phyloP scores from a whole-genome alignment of 2,113 vertebrate species.

The Corythaeola cristata region DNA sequence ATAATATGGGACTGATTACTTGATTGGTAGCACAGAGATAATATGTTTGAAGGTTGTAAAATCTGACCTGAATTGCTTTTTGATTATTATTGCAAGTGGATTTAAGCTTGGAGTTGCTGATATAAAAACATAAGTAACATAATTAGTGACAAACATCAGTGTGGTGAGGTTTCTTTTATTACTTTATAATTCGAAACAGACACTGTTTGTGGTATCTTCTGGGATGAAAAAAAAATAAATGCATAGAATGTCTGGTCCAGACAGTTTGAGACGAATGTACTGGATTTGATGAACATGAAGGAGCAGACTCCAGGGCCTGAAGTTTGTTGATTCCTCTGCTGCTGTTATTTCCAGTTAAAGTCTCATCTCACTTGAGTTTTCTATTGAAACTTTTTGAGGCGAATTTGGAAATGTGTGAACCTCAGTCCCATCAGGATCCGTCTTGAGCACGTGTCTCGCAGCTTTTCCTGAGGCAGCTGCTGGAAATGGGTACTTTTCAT shows the following conservation, averaged over 20 bases:
- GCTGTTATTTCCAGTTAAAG: conserved; percentile 57
- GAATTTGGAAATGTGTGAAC: background rate
- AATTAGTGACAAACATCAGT: conserved; percentile 15
- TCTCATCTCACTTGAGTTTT: conserved; percentile 43
- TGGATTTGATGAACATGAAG: background rate
- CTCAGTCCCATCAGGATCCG: background rate
- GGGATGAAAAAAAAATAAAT: background rate
- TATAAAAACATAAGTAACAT: conserved; percentile 19
- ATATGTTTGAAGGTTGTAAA: conserved; percentile 40
- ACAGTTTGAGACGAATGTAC: background rate
- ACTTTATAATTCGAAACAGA: conserved; percentile 46
- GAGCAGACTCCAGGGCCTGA: conserved; percentile 32
- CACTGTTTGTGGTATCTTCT: conserved; percentile 26
- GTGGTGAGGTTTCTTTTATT: conserved; percentile 28
- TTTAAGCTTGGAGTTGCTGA: conserved; percentile 32
- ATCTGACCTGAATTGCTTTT: background rate
- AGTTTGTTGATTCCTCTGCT: conserved; percentile 59
- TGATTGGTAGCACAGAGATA: conserved; percentile 7
- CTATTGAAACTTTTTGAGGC: background rate
- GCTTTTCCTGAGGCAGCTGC: background rate
- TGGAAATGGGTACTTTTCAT: background rate
- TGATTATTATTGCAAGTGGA: background rate
- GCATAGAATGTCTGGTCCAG: conserved; percentile 3
- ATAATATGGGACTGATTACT: background rate
- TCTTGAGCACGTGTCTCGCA: background rate